Evolutionary conservation across 2,113 vertebrate genomes (phyloP), one percentile per base, ranked within the genome.

Genomic region (Leiothrix lutea): DNA sequence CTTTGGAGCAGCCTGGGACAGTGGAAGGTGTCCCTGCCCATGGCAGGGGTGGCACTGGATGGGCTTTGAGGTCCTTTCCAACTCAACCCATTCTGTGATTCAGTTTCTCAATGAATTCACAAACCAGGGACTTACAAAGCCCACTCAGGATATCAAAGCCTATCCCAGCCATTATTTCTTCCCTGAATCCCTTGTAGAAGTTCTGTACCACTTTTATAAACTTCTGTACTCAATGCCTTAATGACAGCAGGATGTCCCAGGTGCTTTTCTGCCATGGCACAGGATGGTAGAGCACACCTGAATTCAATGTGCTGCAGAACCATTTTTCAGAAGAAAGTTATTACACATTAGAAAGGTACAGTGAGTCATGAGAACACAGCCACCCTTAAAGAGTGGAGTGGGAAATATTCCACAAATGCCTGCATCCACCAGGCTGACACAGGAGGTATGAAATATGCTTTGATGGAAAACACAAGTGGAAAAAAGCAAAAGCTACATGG

Each of bases 21-120:
- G 54, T 69, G 47, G 62, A 0, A 90, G n/a, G 31, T 54, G 54
- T 67, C 78, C 54, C 61, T 89, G 70, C 16, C 40, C 45, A 12
- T 25, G 53, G 78, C 53, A 60, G 36, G 23, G 7, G 6, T 35
- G 70, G 24, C 0, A 40, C 1, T 17, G 24, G 54, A 0, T 16
- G 40, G 2, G 5, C 2, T 75, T 40, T 61, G 0, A 13, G 12
- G 0, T 28, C 31, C 47, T 1, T 69, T 15, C 29, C 47, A 5
- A 35, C 17, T 3, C 62, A 61, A 14, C 0, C 9, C 62, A 54
- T 5, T 29, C 35, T 35, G 25, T 15, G 29, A 31, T 48, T 23
- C 40, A n/a, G 2, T 86, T 88, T 51, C 45, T 38, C 11, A 2
- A 56, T 12, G 4, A 74, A 65, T 69, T 60, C 14, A 54, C 29